Percentiles rank a stretch among this genome's conserved stretches.
Conservation (phyloP, 2,797 vertebrate genomes). For the Botia almorhae region DNA sequence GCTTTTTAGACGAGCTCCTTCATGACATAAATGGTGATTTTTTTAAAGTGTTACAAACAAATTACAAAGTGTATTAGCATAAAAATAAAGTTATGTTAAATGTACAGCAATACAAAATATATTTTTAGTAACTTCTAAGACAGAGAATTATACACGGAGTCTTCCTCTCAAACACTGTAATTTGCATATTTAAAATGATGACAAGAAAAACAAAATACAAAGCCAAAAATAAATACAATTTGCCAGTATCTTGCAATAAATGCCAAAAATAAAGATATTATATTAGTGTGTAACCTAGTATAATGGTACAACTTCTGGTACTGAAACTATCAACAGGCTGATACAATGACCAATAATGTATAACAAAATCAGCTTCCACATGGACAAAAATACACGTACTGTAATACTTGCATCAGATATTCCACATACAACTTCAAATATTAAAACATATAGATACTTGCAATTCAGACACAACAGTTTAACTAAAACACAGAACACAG, state of each 20-base stretch:
- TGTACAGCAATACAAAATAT: slow-evolving; percentile 27
- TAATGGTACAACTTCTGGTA: background rate
- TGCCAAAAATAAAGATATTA: background rate
- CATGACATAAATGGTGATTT: background rate
- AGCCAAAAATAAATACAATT: slow-evolving; percentile 33
- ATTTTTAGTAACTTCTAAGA: slow-evolving; percentile 23
- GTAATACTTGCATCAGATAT: slow-evolving; percentile 33
- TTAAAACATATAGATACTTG: background rate
- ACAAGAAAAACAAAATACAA: slow-evolving; percentile 6
- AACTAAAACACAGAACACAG: background rate
- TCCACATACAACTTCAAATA: slow-evolving; percentile 9
- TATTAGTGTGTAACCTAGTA: background rate
- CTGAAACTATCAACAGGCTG: slow-evolving; percentile 6
- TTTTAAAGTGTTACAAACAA: background rate
- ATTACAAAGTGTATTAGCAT: slow-evolving; percentile 13
- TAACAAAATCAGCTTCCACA: background rate
- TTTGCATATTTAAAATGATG: slow-evolving; percentile 32
- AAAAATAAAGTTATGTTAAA: slow-evolving; percentile 1
- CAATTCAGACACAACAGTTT: background rate
- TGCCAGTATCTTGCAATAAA: slow-evolving; percentile 3
- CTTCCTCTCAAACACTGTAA: slow-evolving; percentile 37
- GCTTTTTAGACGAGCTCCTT: slow-evolving; percentile 31
- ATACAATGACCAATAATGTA: background rate
- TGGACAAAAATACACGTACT: slow-evolving; percentile 1
- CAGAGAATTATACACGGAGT: slow-evolving; percentile 10